A percentile compares a stretch with the other conserved stretches of the same genome.
Evolutionary conservation across 1,140 invertebrate genomes (phyloP).

Genomic region (Battus philenor): DNA sequence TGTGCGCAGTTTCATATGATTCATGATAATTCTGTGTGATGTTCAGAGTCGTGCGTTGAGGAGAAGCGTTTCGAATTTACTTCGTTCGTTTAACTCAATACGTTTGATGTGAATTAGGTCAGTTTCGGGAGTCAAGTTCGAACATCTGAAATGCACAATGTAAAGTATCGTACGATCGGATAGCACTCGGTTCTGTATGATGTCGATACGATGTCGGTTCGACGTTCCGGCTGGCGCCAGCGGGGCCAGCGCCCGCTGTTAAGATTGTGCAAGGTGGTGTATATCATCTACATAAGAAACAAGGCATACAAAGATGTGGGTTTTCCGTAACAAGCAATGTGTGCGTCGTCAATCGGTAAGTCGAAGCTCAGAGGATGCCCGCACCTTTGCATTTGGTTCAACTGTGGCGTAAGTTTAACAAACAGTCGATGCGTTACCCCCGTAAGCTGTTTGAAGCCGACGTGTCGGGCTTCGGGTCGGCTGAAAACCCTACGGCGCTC

Average conservation of each 20-base stretch:
- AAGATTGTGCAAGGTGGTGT: constrained; percentile 73
- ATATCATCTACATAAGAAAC: constrained; percentile 64
- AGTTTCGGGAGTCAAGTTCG: constrained; percentile 65
- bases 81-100: constrained; percentile 50
- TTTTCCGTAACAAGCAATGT: constrained; percentile 59
- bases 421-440: constrained; percentile 54
- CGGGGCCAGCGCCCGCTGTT: constrained; percentile 52
- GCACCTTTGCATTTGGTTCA: constrained; percentile 68
- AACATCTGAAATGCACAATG: constrained; percentile 66
- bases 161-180: constrained; percentile 54
- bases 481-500: constrained; percentile 69
- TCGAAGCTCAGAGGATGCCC: constrained; percentile 49
- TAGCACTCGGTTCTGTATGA: constrained; percentile 41
- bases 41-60: constrained; percentile 75
- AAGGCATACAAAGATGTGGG: constrained; percentile 71
- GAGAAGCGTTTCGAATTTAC: constrained; percentile 76
- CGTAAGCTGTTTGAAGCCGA: constrained; percentile 51
- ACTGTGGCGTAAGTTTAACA: constrained; percentile 58
- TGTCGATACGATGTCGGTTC: constrained; percentile 22
- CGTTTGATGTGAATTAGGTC: constrained; percentile 66
- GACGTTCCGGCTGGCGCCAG: constrained; percentile 23
- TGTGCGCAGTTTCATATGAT: constrained; percentile 74
- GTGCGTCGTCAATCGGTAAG: constrained; percentile 35
- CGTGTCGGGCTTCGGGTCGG: constrained; percentile 53
- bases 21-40: constrained; percentile 73